Evolutionary conservation across 2,113 vertebrate genomes (phyloP).

Genomic region (Hemicordylus capensis): DNA sequence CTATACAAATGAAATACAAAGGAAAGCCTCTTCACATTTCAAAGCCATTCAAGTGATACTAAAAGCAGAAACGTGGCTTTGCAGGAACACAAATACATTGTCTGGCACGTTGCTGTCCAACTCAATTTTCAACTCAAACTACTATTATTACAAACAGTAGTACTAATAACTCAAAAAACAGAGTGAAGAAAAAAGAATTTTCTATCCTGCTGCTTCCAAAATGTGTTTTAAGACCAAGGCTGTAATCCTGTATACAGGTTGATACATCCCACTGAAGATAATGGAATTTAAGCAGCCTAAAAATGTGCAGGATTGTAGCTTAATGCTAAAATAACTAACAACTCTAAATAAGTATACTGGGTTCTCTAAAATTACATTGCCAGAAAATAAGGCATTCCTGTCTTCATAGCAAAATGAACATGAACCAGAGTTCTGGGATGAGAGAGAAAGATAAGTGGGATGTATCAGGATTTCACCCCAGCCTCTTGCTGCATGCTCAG

Average conservation of each 20-base stretch:
- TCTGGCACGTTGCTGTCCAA: conserved; percentile 48
- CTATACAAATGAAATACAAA: conserved; percentile 51
- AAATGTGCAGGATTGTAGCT: background rate
- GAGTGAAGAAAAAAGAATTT: conserved; percentile 7
- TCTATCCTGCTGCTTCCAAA: conserved; percentile 16
- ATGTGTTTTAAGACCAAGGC: conserved; percentile 11
- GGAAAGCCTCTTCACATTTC: conserved; percentile 69
- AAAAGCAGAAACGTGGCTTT: conserved; percentile 53
- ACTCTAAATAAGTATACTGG: background rate
- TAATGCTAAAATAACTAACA: background rate
- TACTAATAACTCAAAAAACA: too few species aligned
- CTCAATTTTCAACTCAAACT: conserved; percentile 36
- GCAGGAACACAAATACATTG: conserved; percentile 43
- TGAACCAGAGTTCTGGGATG: background rate
- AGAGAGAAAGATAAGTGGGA: background rate
- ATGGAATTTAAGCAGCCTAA: background rate
- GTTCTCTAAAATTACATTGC: conserved; percentile 5
- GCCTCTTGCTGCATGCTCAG: conserved; percentile 33
- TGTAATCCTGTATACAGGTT: background rate
- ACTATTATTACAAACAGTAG: too few species aligned
- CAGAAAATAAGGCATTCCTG: background rate
- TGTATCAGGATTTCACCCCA: background rate
- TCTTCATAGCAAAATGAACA: conserved; percentile 38
- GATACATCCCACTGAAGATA: background rate
- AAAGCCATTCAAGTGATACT: conserved; percentile 67